These are phyloP conservation scores for Ancistrus triradiatus DNA, from an alignment of 2,113 vertebrate species.

Conservation along the genomic window DNA sequence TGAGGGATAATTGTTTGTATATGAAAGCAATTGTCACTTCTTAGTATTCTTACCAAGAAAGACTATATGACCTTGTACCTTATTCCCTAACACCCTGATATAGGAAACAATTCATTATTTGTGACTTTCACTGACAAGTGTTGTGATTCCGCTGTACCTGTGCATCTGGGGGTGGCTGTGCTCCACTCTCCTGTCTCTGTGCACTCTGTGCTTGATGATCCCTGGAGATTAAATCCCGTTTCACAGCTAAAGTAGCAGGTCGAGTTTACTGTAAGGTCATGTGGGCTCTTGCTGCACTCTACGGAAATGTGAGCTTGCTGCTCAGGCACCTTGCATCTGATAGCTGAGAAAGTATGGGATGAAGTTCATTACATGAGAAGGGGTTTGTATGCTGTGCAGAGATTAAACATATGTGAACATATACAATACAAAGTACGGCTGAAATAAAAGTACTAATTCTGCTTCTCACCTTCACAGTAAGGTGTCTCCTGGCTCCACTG, in stretches of 20 bases:
- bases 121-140: too few species aligned
- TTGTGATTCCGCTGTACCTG: conserved; percentile 33
- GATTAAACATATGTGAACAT: too few species aligned
- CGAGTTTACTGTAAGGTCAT: conserved; percentile 27
- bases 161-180: conserved; percentile 46
- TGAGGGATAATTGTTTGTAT: too few species aligned
- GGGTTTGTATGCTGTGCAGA: too few species aligned
- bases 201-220: conserved; percentile 44
- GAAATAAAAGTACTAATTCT: neutral
- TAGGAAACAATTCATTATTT: too few species aligned
- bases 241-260: conserved; percentile 52
- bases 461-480: conserved; percentile 66
- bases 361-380: too few species aligned
- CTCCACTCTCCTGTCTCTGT: conserved; percentile 49
- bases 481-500: conserved; percentile 66
- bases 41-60: too few species aligned
- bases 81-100: too few species aligned
- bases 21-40: too few species aligned
- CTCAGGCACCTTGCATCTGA: conserved; percentile 49
- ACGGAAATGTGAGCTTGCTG: conserved; percentile 27
- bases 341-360: conserved; percentile 44
- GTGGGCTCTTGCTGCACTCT: conserved; percentile 38
- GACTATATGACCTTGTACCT: too few species aligned
- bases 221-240: conserved; percentile 50
- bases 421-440: too few species aligned